Conservation (phyloP, 2,888 invertebrate genomes). For the Volucella inanis region DNA sequence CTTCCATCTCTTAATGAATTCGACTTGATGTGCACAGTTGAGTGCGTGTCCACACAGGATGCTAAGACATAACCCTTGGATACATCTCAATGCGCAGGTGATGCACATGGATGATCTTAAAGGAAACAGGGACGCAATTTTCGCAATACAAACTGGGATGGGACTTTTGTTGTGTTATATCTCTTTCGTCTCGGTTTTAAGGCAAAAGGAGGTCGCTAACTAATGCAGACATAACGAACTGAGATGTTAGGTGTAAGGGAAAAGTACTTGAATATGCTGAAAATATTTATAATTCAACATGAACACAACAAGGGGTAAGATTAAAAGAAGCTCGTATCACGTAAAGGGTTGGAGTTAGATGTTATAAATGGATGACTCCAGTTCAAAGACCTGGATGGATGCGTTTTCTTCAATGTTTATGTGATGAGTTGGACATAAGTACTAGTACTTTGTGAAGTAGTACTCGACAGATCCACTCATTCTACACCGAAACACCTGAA, state of each 20-base stretch:
- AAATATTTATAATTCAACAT: constrained; percentile 6
- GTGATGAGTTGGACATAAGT: too few relatives aligned
- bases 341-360: too few relatives aligned
- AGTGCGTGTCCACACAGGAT: constrained; percentile 59
- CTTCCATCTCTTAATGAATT: constrained; percentile 56
- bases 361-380: too few relatives aligned
- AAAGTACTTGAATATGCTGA: not conserved
- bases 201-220: not conserved
- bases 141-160: constrained; percentile 1
- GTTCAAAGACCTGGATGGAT: too few relatives aligned
- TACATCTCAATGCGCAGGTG: constrained; percentile 62
- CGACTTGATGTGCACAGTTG: constrained; percentile 27
- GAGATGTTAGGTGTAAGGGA: constrained; percentile 3
- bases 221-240: constrained; percentile 22
- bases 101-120: constrained; percentile 61
- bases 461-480: too few relatives aligned
- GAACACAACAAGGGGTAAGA: not conserved
- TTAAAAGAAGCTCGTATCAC: not conserved
- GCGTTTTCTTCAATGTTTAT: too few relatives aligned
- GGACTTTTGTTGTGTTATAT: not conserved
- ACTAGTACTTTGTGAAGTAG: too few relatives aligned
- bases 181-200: not conserved
- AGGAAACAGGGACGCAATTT: constrained; percentile 41
- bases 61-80: constrained; percentile 66
- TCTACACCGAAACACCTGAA: too few relatives aligned